Evolutionary conservation across 2,888 invertebrate species (phyloP).

Genomic region (Diplazon laetatorius): DNA sequence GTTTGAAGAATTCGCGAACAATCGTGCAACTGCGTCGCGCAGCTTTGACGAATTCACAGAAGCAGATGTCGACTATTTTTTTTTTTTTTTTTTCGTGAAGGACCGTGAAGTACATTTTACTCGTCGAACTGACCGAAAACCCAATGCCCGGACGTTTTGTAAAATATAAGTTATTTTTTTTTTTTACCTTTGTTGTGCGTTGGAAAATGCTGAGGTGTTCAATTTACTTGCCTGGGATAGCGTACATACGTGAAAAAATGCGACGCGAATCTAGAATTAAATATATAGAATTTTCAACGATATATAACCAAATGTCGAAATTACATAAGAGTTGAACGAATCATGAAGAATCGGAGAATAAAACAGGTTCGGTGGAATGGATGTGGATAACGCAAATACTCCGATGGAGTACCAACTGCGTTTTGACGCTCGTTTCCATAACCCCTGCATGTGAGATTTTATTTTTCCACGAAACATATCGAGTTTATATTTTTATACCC

Average conservation of each 20-base stretch:
- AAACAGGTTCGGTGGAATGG: no score
- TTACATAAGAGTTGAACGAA: neutral
- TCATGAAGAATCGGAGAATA: no score
- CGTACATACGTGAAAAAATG: no score
- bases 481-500: neutral
- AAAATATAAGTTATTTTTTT: conserved; percentile 1
- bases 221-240: no score
- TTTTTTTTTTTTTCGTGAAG: no score
- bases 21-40: neutral
- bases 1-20: conserved; percentile 21
- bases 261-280: no score
- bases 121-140: conserved; percentile 30
- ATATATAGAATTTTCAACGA: no score
- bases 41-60: neutral
- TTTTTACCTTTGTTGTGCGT: no score
- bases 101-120: conserved; percentile 25
- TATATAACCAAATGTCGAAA: neutral
- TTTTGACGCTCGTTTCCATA: no score
- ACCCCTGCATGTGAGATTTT: no score
- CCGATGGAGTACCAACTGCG: no score
- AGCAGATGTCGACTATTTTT: conserved; percentile 27
- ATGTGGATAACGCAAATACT: no score
- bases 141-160: conserved; percentile 11
- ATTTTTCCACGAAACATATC: neutral
- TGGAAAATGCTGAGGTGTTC: neutral